These are phyloP conservation scores for Bothrops jararaca DNA, from an alignment of 2,113 vertebrate genomes.

Conservation along the genomic window DNA sequence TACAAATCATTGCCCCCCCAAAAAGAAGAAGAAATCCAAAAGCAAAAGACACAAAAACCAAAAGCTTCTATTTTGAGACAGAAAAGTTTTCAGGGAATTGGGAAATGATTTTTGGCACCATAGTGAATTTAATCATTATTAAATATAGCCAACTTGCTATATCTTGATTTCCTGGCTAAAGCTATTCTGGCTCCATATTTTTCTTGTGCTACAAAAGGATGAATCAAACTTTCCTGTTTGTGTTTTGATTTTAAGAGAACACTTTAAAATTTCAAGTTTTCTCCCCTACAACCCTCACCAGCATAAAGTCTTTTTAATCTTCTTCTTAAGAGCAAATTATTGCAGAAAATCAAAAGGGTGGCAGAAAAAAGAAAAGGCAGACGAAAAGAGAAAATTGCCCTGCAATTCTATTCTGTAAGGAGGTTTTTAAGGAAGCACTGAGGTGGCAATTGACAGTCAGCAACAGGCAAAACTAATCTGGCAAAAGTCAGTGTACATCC, in stretches of 20 bases:
- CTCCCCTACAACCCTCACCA: background rate
- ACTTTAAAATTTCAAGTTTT: background rate
- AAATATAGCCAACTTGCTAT: background rate
- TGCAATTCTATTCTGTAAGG: conserved; percentile 41
- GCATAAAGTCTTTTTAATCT: conserved; percentile 16
- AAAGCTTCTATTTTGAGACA: background rate
- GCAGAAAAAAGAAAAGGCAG: conserved; percentile 27
- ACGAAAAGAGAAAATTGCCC: conserved; percentile 33
- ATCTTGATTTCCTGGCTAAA: background rate
- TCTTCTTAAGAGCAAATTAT: conserved; percentile 3
- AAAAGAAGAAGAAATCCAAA: background rate
- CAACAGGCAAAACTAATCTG: conserved; percentile 65
- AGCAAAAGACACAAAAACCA: background rate
- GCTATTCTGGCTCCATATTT: background rate
- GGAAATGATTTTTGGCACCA: background rate
- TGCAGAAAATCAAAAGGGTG: conserved; percentile 23
- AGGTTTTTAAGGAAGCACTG: conserved; percentile 15
- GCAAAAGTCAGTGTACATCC: conserved; percentile 46
- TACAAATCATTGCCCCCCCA: background rate
- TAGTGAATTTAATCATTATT: background rate
- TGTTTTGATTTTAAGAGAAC: conserved; percentile 4
- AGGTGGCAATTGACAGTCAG: conserved; percentile 21
- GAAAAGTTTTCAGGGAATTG: background rate
- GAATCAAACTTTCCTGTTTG: background rate
- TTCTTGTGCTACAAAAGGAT: conserved; percentile 5